Base-by-base conservation (phyloP, 2,113 vertebrate genomes). In the Cavia porcellus region DNA sequence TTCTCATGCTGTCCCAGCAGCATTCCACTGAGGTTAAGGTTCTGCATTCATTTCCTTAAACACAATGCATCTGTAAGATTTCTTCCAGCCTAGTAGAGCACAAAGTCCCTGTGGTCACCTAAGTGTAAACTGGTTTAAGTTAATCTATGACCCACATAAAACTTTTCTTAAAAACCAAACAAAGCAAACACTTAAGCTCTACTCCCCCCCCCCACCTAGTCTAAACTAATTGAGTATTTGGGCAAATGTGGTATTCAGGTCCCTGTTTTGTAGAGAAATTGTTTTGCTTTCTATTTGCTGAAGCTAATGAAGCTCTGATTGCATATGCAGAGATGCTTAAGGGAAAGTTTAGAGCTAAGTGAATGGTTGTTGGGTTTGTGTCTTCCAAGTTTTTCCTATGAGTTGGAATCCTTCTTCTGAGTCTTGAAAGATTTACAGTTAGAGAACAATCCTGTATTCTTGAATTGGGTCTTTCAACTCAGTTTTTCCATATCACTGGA, bases 151-250 rank as follows among this genome's bases (percentile, higher is more conserved):
- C 55, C 9, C 55, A 57, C 55, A 57, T 57, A 57, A 57, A 57
- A 70, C 28, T 52, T 82, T 89, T 82, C 59, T 90, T 47, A 80
- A 70, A 93, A 80, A 83, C 28, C 89, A 83, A 97, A 35, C 24
- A 64, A 75, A 50, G 7, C 32, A 62, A 61, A n/a, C 52, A 14
- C 0, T 11, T 47, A 66, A 35, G 47, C 57, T 50, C 19, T 7
- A 5, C 32, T 14, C 9, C 19, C 57, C 57, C 12, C 7, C n/a
- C n/a, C n/a, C n/a, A n/a, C n/a, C n/a, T n/a, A 14, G 2, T 9
- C 19, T 10, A 20, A 80, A 38, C 52, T 80, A 62, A 47, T 13
- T 64, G 47, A 82, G 15, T 85, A 28, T 79, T 32, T 52, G 30
- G 45, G 45, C 17, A 81, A 55, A 42, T 62, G 72, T 45, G 8